Conservation (phyloP, 2,888 invertebrate species). For the Graphium colonna region DNA sequence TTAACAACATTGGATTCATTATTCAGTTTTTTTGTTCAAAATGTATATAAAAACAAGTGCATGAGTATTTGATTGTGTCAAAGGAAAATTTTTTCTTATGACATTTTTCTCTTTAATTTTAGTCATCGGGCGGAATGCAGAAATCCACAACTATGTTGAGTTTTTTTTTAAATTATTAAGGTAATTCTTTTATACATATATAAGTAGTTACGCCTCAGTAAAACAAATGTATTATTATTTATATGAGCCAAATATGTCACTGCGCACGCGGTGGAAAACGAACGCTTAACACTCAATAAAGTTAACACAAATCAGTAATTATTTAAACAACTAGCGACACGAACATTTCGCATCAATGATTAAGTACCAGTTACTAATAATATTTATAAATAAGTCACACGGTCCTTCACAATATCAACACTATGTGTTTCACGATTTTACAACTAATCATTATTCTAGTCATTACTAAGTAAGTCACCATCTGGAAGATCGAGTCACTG, state of each 20-base stretch:
- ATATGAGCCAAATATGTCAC: slow-evolving; percentile 58
- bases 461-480: slow-evolving; percentile 51
- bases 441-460: slow-evolving; percentile 39
- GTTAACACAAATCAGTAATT: slow-evolving; percentile 53
- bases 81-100: slow-evolving; percentile 51
- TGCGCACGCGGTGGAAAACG: slow-evolving; percentile 44
- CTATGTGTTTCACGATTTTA: slow-evolving; percentile 58
- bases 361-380: slow-evolving; percentile 55
- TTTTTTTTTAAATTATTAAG: slow-evolving; percentile 59
- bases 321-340: slow-evolving; percentile 66
- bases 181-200: slow-evolving; percentile 72
- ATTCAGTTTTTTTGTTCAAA: not conserved
- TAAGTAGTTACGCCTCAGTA: slow-evolving; percentile 71
- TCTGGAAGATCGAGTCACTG: slow-evolving; percentile 62
- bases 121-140: slow-evolving; percentile 81
- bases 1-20: slow-evolving; percentile 1
- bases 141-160: slow-evolving; percentile 80
- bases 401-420: slow-evolving; percentile 53
- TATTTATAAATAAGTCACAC: slow-evolving; percentile 24
- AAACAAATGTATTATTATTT: slow-evolving; percentile 59
- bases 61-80: slow-evolving; percentile 37
- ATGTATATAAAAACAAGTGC: not conserved
- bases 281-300: slow-evolving; percentile 53
- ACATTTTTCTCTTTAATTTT: slow-evolving; percentile 67
- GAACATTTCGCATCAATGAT: slow-evolving; percentile 58